Evolutionary conservation across 1,140 invertebrate species (phyloP).

Genomic region (Pollicipes pollicipes): DNA sequence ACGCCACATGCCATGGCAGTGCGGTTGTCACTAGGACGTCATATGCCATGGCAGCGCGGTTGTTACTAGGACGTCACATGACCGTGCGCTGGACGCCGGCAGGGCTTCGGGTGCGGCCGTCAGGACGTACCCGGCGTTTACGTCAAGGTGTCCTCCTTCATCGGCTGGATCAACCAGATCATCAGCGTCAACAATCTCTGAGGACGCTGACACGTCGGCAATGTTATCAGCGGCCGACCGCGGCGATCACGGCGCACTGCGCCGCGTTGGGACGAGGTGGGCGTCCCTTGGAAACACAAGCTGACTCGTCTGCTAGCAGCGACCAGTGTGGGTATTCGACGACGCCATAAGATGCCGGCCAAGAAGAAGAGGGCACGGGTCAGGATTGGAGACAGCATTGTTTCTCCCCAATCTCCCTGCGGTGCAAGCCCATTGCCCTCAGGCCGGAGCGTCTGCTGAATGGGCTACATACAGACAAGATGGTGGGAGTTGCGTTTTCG

Average conservation of each 20-base stretch:
- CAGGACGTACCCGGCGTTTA: conserved; percentile 80
- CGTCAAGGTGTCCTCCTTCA: conserved; percentile 82
- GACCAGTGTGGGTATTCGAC: neutral
- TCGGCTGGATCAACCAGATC: conserved; percentile 92
- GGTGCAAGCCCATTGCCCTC: too few species aligned
- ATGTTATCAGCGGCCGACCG: conserved; percentile 27
- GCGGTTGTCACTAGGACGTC: too few species aligned
- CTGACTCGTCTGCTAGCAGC: neutral
- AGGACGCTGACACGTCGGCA: too few species aligned
- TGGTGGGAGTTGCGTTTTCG: too few species aligned
- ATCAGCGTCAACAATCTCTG: conserved; percentile 78
- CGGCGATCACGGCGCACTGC: neutral
- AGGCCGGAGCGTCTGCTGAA: too few species aligned
- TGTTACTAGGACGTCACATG: too few species aligned
- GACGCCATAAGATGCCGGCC: neutral
- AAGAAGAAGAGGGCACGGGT: neutral
- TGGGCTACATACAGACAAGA: too few species aligned
- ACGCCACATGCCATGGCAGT: too few species aligned
- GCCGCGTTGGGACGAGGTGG: neutral
- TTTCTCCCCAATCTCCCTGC: too few species aligned
- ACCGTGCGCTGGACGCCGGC: too few species aligned
- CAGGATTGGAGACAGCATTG: too few species aligned
- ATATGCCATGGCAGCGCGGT: too few species aligned
- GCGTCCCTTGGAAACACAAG: neutral
- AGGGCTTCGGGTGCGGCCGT: conserved; percentile 71